These are phyloP conservation scores for Aspidoscelis tigris DNA, from an alignment of 2,113 vertebrate species.

Conservation along the genomic window DNA sequence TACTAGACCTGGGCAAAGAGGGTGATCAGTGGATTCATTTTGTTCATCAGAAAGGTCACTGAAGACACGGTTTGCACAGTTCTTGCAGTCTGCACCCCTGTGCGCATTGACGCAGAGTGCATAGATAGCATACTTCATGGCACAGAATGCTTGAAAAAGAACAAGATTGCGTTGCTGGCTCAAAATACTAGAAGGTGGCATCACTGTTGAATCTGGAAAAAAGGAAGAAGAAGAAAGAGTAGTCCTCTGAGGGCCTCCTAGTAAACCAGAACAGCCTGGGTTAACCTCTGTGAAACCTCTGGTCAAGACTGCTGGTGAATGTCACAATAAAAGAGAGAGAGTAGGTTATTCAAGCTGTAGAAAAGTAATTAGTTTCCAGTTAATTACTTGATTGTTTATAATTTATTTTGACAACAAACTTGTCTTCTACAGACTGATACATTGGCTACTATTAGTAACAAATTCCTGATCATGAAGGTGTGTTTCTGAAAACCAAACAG, in stretches of 20 bases:
- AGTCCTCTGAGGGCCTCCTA: no score
- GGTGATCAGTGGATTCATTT: constrained; percentile 32
- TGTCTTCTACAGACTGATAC: background rate
- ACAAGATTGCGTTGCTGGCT: constrained; percentile 79
- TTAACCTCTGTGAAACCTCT: no score
- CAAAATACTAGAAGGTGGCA: constrained; percentile 41
- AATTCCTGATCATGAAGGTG: no score
- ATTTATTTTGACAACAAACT: background rate
- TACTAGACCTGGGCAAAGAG: constrained; percentile 51
- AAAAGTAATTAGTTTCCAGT: background rate
- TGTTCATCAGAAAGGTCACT: constrained; percentile 47
- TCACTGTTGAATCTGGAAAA: constrained; percentile 50
- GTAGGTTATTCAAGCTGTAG: background rate
- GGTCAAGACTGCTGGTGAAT: no score
- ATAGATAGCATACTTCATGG: constrained; percentile 95
- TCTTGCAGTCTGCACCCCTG: constrained; percentile 73
- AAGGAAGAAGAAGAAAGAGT: background rate
- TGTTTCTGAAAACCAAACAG: background rate
- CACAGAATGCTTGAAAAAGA: constrained; percentile 91
- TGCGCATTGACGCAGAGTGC: constrained; percentile 89
- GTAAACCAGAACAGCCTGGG: no score
- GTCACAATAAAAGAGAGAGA: background rate
- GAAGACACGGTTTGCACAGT: constrained; percentile 62
- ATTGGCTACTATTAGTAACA: background rate
- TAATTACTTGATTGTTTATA: background rate